Conservation (phyloP, 2,797 vertebrate species). For the Mus caroli region DNA sequence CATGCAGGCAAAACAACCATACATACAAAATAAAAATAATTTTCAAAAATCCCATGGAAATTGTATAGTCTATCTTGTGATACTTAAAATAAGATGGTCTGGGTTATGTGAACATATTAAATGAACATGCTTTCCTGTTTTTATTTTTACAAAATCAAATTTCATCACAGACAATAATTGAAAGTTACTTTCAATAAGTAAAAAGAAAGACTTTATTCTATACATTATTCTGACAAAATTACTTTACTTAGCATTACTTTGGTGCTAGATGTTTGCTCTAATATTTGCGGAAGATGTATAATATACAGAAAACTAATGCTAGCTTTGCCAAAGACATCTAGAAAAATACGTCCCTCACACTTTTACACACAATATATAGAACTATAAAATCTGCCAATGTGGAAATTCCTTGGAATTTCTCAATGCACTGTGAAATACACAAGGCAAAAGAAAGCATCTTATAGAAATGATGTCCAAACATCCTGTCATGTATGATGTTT, state of each 20-base stretch:
- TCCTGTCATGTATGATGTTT: conserved; percentile 46
- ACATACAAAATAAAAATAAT: not conserved
- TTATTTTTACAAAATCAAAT: conserved; percentile 54
- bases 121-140: conserved; percentile 56
- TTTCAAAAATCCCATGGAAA: not conserved
- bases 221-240: conserved; percentile 10
- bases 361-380: conserved; percentile 82
- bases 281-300: conserved; percentile 57
- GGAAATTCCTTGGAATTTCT: conserved; percentile 76
- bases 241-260: conserved; percentile 30
- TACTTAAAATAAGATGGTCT: conserved; percentile 30
- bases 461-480: conserved; percentile 75
- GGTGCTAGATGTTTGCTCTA: not conserved
- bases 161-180: conserved; percentile 29
- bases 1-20: not conserved
- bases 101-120: conserved; percentile 34
- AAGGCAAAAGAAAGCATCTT: conserved; percentile 74
- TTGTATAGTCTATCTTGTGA: not conserved
- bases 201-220: conserved; percentile 41
- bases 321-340: conserved; percentile 79
- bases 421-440: conserved; percentile 81
- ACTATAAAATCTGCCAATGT: conserved; percentile 78
- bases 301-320: conserved; percentile 65
- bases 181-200: conserved; percentile 38
- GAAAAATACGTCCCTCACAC: conserved; percentile 77